phyloP scores from a whole-genome alignment of 1,140 invertebrate genomes.

The Drosophila ercepeae region DNA sequence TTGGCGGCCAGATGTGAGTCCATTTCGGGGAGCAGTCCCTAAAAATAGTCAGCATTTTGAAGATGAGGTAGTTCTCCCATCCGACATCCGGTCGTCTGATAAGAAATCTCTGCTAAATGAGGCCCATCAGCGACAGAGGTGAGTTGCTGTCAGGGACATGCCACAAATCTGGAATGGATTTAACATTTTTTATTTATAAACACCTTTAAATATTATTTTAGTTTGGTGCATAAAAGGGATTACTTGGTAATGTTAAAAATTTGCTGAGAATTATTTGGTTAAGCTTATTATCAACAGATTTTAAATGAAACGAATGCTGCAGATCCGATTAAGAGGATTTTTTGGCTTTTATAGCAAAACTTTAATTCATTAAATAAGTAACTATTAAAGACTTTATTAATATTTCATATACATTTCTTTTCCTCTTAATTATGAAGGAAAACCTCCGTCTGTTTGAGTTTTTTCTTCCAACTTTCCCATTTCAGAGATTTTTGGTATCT shows the following conservation, averaged over 20 bases:
- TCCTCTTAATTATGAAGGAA: neutral
- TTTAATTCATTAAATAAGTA: too few species aligned
- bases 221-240: neutral
- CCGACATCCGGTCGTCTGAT: conserved; percentile 42
- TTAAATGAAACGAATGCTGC: neutral
- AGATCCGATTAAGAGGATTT: neutral
- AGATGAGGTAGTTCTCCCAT: conserved; percentile 19
- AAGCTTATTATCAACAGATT: neutral
- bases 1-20: conserved; percentile 35
- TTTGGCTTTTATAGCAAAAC: neutral
- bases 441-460: neutral
- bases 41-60: conserved; percentile 51
- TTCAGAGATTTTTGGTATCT: conserved; percentile 15
- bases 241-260: too few species aligned
- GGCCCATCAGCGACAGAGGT: conserved; percentile 44
- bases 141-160: conserved; percentile 10
- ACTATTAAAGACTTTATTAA: too few species aligned
- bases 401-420: too few species aligned
- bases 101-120: conserved; percentile 48
- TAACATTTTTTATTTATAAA: too few species aligned
- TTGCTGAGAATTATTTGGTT: neutral
- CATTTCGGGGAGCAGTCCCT: conserved; percentile 2
- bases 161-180: too few species aligned
- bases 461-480: neutral
- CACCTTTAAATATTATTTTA: neutral